Evolutionary conservation across 1,140 invertebrate genomes (phyloP), one percentile per base, ranked within the genome.

Genomic region (Drosophila ohnishii): DNA sequence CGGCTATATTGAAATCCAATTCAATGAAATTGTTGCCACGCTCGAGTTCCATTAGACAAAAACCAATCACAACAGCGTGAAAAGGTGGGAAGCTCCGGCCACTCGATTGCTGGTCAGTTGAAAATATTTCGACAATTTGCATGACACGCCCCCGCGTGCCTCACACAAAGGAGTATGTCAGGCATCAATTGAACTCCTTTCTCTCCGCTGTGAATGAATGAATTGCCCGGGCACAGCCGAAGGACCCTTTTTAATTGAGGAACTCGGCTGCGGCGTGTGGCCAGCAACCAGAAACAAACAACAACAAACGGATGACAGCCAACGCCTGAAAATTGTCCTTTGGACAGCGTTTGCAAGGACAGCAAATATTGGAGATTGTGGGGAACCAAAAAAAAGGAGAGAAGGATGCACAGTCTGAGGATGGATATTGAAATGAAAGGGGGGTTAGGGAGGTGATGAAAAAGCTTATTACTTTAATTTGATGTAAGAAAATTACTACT

Each of bases 31-130:
- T 82, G 83, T 78, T 81, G 72, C 79, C 79, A 84, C 79, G 80
- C 85, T 89, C 80, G 85, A 84, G 83, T 90, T 90, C 85, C 89
- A 90, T 90, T 90, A 90, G 89, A 90, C 85, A 90, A 90, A 69
- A 90, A 81, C 80, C 82, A 90, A 90, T 90, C 84, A 88, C 79
- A 88, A 87, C 83, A 87, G 81, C 72, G 32, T 72, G 75, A 70
- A 86, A 69, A 81, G 82, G 61, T 50, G 42, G 39, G 32, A 39
- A 56, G 72, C 44, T 66, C 76, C 60, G 58, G 60, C 77, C 78
- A 78, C 82, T 75, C 83, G 79, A 87, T 87, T 77, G 83, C 82
- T 87, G 83, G 83, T 87, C 84, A 87, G 84, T 88, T 71, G 84
- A 88, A 87, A 87, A 84, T 88, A 87, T 88, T 87, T 88, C 84